Evolutionary conservation across 2,113 vertebrate genomes (phyloP), one percentile per base, ranked within the genome.

Genomic region (Nanorana parkeri): DNA sequence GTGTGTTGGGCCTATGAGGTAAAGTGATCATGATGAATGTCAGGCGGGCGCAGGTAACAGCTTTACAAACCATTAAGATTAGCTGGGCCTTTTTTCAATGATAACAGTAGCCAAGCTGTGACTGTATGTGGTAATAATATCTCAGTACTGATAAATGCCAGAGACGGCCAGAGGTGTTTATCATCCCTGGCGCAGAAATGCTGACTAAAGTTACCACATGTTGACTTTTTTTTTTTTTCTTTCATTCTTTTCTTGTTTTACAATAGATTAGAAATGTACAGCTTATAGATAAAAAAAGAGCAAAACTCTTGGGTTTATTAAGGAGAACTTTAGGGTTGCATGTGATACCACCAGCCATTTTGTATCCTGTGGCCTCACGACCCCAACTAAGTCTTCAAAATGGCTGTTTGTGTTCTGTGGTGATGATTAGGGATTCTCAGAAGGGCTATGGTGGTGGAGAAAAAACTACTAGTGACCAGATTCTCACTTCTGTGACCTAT

Each of bases 41-140:
- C 95, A 94, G 92, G 94, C 90, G 88, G 91, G 93, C 87, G 93
- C 96, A 99, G 97, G 98, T 99, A 98, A 96, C 95, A 92, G 95
- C 96, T 97, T 99, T 96, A 96, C 95, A 96, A 96, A 96, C 95
- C 95, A 96, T 96, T 96, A 96, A 94, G 95, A 95, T 95, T 94
- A 95, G 94, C 93, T 92, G 87, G 90, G 86, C 92, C 90, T 92
- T 93, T 92, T 89, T 83, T 86, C 63, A 90, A 93, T 93, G 93
- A 94, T 95, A 94, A 95, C 93, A 90, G 94, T 90, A 92, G 89
- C 90, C 92, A 92, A 90, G 88, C 90, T 91, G 93, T 91, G 93
- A 92, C 90, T 92, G 87, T 93, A 92, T 89, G 94, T 92, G 92
- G 94, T 89, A 94, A 95, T 95, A 96, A 95, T 95, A 94, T 92